These are phyloP conservation scores for Periophthalmus magnuspinnatus DNA, from an alignment of 2,797 vertebrate species.

Conservation along the genomic window DNA sequence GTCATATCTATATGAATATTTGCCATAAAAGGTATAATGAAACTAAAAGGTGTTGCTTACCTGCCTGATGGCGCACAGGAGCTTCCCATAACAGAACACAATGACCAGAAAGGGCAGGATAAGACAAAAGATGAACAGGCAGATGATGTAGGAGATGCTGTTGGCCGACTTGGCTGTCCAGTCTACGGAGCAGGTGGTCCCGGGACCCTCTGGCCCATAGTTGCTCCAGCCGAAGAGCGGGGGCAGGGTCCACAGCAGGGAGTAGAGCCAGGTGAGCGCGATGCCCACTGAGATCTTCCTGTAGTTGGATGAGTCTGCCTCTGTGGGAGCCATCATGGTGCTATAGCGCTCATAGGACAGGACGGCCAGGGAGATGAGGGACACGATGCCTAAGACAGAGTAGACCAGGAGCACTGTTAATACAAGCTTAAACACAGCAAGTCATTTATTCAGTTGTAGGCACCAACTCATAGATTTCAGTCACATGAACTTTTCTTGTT, in stretches of 20 bases:
- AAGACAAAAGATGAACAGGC: slow-evolving; percentile 84
- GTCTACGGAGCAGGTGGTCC: slow-evolving; percentile 84
- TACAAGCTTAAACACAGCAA: neutral
- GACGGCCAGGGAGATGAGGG: slow-evolving; percentile 82
- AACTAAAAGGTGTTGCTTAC: slow-evolving; percentile 55
- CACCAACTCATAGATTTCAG: too few species aligned
- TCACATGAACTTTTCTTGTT: too few species aligned
- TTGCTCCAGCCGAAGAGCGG: slow-evolving; percentile 85
- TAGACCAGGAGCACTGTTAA: neutral
- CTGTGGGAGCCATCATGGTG: slow-evolving; percentile 78
- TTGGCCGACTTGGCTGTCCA: slow-evolving; percentile 79
- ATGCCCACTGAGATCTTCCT: slow-evolving; percentile 76
- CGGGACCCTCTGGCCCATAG: slow-evolving; percentile 82
- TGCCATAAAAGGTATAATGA: neutral
- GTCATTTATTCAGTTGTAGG: too few species aligned
- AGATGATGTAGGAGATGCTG: slow-evolving; percentile 81
- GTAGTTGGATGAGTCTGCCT: slow-evolving; percentile 82
- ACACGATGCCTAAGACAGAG: slow-evolving; percentile 76
- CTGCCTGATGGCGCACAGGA: slow-evolving; percentile 80
- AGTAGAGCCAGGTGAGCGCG: slow-evolving; percentile 80
- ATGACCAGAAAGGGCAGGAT: slow-evolving; percentile 80
- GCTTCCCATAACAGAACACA: slow-evolving; percentile 80
- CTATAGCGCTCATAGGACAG: slow-evolving; percentile 83
- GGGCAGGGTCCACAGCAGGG: slow-evolving; percentile 80
- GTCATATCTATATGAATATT: neutral